Percentiles rank a stretch among this genome's conserved stretches.
Conservation (phyloP, 1,140 invertebrate genomes). For the Eueides isabella region DNA sequence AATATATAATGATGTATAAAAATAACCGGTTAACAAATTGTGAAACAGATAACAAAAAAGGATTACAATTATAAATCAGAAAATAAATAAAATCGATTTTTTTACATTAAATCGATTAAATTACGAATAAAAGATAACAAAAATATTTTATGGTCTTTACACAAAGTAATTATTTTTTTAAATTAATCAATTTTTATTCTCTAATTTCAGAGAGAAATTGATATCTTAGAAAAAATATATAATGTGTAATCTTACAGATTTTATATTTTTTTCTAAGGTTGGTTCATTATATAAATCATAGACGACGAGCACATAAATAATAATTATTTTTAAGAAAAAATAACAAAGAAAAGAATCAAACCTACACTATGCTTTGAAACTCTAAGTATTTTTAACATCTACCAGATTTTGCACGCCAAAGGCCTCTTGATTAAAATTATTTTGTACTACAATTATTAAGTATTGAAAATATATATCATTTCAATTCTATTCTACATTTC, state of each 20-base stretch:
- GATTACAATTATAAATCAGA: too few species aligned
- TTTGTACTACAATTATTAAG: slow-evolving; percentile 35
- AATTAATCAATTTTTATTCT: neutral
- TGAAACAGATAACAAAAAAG: too few species aligned
- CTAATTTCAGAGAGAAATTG: neutral
- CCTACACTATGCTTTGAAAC: neutral
- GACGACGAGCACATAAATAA: neutral
- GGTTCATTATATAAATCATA: neutral
- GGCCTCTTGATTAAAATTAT: slow-evolving; percentile 28
- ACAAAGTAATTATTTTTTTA: neutral
- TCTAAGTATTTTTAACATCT: slow-evolving; percentile 9
- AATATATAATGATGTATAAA: too few species aligned
- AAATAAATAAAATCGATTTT: too few species aligned
- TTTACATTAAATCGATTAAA: too few species aligned
- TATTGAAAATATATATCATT: slow-evolving; percentile 27
- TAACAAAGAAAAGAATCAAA: too few species aligned
- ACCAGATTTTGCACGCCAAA: slow-evolving; percentile 19
- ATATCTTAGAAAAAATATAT: neutral
- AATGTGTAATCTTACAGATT: too few species aligned
- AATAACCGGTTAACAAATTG: too few species aligned
- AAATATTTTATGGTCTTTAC: too few species aligned
- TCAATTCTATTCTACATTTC: slow-evolving; percentile 10
- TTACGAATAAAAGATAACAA: too few species aligned
- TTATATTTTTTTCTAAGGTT: too few species aligned
- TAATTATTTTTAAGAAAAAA: too few species aligned